Percentiles rank a stretch among this genome's conserved stretches.
These are phyloP conservation scores for Homarus gammarus DNA, from an alignment of 2,888 invertebrate species.

Conservation along the genomic window DNA sequence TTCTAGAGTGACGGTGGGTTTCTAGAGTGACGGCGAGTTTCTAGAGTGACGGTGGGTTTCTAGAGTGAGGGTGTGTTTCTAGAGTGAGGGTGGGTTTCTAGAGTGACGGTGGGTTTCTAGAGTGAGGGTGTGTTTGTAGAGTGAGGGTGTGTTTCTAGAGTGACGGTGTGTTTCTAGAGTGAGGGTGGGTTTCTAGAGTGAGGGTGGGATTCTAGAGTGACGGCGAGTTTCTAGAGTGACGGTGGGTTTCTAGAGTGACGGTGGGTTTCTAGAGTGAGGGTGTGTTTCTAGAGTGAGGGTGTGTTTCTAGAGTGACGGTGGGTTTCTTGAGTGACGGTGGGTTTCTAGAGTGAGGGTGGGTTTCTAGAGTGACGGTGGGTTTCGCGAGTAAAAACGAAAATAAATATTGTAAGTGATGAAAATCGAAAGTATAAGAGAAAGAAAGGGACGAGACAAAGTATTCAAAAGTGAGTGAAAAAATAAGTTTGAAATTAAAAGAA, in stretches of 20 bases:
- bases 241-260: not conserved
- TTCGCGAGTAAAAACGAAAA: not conserved
- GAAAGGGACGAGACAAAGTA: too few species aligned
- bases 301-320: too few species aligned
- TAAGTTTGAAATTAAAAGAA: too few species aligned
- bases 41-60: not conserved
- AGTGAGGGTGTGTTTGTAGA: too few species aligned
- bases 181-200: not conserved
- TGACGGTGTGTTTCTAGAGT: not conserved
- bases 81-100: not conserved
- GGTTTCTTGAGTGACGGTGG: not conserved
- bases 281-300: too few species aligned
- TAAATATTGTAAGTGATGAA: too few species aligned
- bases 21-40: not conserved
- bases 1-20: not conserved
- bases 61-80: not conserved
- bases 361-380: not conserved
- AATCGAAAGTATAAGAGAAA: too few species aligned
- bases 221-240: not conserved
- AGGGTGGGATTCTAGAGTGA: not conserved
- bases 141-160: not conserved
- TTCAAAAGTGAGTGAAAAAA: too few species aligned
- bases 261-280: not conserved
- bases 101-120: not conserved
- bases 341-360: not conserved